Base-by-base conservation (phyloP, 2,888 invertebrate genomes). In the Agrochola circellaris region DNA sequence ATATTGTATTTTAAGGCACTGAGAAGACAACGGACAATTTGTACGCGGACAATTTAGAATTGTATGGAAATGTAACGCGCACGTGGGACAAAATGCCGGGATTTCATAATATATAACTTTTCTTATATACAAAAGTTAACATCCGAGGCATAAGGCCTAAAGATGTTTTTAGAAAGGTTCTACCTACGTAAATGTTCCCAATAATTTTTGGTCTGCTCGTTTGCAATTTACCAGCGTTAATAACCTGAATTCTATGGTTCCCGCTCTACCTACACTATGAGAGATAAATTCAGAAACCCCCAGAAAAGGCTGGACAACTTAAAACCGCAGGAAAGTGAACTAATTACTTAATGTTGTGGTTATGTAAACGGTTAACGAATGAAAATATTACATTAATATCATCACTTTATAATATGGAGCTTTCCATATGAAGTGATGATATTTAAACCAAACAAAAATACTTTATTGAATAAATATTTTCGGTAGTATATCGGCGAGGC, bases 1-100 rank as follows among this genome's bases (percentile, higher is more conserved):
- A 67, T 73, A 54, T 82, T 79, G 66, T 81, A 82, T 76, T 81
- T 77, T 81, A 56, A 51, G 23, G 23, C 7, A 20, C 20, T 20
- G 20, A 48, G 48, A 20, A 51, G 20, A 20, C 20, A 20, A 51
- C 51, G 51, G 20, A 51, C 20, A 34, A 34, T 34, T 34, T 34
- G 34, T 34, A 34, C 4, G 34, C 51, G 51, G 51, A 51, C 20
- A 51, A 51, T 51, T 51, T 20, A 17, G 51, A 20, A 51, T 20
- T 20, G 20, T 20, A 20, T 20, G 20, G 51, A 51, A 51, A 51
- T 51, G 0, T 20, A 51, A 20, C 51, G 51, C 20, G 20, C 51
- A 20, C 20, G 20, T 20, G 20, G 20, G 51, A 51, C 51, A 51
- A 20, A 20, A 51, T 51, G 2, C 8, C 20, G 7, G 20, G 17